Base-by-base conservation (phyloP, 2,113 vertebrate genomes). In the Tonatia bakeri region DNA sequence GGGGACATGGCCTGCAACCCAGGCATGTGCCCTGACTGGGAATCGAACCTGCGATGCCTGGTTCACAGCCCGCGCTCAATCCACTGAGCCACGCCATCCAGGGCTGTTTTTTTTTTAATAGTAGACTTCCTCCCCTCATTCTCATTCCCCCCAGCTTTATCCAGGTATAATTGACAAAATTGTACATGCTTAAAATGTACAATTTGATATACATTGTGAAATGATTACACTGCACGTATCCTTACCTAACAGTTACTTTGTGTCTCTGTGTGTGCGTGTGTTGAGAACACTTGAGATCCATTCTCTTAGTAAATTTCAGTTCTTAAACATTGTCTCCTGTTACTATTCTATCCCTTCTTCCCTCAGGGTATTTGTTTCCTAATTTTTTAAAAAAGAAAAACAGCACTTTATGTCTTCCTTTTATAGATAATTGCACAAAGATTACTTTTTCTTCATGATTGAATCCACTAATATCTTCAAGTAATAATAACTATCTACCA, bases 381-480 rank as follows among this genome's bases (percentile, higher is more conserved):
- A 56, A 54, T 56, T 83, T 77, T 94, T 93, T 79, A 38, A 61
- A 64, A 64, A 64, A 64, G 11, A 22, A 47, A 61, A 93, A 50
- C 6, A 84, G 64, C 17, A 87, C 4, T 91, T 87, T 75, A 82
- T 88, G 22, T 4, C 28, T 59, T 26, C 14, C 22, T 77, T 94
- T 91, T 79, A 81, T 73, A 70, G 13, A 56, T 69, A 95, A 72
- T 40, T 77, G 67, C 54, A 82, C 7, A 33, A 31, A 84, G 64
- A 80, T 91, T 87, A 65, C 15, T 92, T 91, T 90, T 84, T 94
- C 47, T 87, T 52, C n/a, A 80, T 90, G 76, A 95, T 16, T 80
- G 22, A 95, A 38, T 73, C 47, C 14, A 79, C 28, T 90, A 89
- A 75, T 64, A 75, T 52, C 33, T 52, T 7, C 33, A 65, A 90